Evolutionary conservation across 2,797 vertebrate genomes (phyloP), one percentile per base, ranked within the genome.

Genomic region (Acrossocheilus wenchowensis): DNA sequence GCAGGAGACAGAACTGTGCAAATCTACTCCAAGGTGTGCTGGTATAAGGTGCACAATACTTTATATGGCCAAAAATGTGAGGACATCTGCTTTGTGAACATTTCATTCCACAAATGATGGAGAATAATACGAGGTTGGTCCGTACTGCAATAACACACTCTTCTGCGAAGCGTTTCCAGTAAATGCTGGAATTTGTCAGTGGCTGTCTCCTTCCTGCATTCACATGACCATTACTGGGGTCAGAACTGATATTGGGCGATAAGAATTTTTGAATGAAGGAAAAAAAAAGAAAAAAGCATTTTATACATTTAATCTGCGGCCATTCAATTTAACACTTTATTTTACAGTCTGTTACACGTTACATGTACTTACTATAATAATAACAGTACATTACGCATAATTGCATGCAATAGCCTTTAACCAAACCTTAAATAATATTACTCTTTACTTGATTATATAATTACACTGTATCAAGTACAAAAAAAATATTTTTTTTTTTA

Each of bases 21-120:
- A 94, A 85, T 90, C 94, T 94, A 93, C 30, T 87, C 89, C 92
- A 93, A 93, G 90, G 90, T 94, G 80, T 92, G 36, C 89, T 78
- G 90, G 78, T 88, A 89, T 90, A 72, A 80, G 84, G 26, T 45
- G 77, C 54, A 78, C 92, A 91, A 93, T 91, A 90, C 90, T 84
- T 0, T 78, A 78, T 84, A 41, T 43, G 83, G 74, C 62, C 74
- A 54, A 69, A 66, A 54, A 60, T 64, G 39, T 21, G 77, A 62
- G 2, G 89, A 90, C 64, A 75, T 84, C 57, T 91, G 93, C 87
- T 85, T 92, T 89, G 89, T 86, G 52, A 91, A 93, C 90, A 93
- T 94, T 95, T 95, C 93, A 93, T 64, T 48, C 57, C 52, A 87
- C 62, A 78, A 77, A 82, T 19, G 50, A 78, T 54, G 66, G n/a